Base-by-base conservation (phyloP, 2,113 vertebrate genomes). In the Phasianus colchicus region DNA sequence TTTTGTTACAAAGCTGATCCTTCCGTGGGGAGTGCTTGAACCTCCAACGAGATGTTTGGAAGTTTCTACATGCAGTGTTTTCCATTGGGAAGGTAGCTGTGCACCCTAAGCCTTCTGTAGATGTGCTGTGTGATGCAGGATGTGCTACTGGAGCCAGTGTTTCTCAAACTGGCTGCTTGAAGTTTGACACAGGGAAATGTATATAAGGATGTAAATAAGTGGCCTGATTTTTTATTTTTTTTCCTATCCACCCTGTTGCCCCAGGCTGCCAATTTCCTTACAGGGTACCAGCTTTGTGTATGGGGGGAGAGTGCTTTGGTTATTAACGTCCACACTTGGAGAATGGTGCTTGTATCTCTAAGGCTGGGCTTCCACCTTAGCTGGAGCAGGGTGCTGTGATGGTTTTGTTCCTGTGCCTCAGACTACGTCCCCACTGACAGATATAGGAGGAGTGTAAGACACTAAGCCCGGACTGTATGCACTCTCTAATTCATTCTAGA, bases 221-320 rank as follows among this genome's bases (percentile, higher is more conserved):
- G 13, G 7, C 38, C 50, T 88, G 20, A 8, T 52, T 32, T 27
- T 17, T 8, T 21, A 5, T 55, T 55, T 55, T 78, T 78, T 67
- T 79, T 52, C 6, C 3, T 38, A 1, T 38, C 21, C 42, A 11
- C 2, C 7, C 22, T n/a, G 0, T 1, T 63, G 18, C 36, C 42
- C 9, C 16, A 36, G 14, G 47, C 61, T 78, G 22, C 57, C 19
- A 10, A 7, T 50, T 48, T 85, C 58, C 24, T 3, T 70, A 12
- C 16, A 13, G 30, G 29, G 11, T 76, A 45, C 25, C 34, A 73
- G 42, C 19, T 74, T 88, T 82, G 25, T 18, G 6, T 81, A 5
- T 9, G 47, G 64, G 7, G 71, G 42, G 18, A 10, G 45, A 70
- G 1, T 5, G 3, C 47, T 83, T 79, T 64, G 12, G 21, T 60